Conservation (phyloP, 2,797 vertebrate species). For the Decapterus maruadsi region DNA sequence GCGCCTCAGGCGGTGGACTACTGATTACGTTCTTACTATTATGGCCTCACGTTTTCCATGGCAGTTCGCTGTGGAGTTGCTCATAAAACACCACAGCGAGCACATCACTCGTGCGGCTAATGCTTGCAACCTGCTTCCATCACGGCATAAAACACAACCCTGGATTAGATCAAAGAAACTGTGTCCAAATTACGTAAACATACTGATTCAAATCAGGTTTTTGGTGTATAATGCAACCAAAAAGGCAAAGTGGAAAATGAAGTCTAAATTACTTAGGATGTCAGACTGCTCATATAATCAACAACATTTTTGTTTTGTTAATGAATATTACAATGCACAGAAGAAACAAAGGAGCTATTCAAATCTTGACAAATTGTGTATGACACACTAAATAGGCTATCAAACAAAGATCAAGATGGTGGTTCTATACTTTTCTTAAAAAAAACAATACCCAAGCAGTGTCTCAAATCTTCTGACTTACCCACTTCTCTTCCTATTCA, state of each 20-base stretch:
- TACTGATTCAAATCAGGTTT: slow-evolving; percentile 35
- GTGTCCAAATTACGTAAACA: slow-evolving; percentile 38
- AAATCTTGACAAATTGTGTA: slow-evolving; percentile 9
- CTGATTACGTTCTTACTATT: slow-evolving; percentile 85
- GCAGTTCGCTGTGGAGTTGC: slow-evolving; percentile 59
- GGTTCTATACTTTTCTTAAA: not conserved
- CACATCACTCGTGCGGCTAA: slow-evolving; percentile 61
- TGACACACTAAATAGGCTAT: not conserved
- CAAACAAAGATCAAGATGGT: not conserved
- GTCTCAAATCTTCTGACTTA: not conserved
- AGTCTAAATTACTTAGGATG: slow-evolving; percentile 11
- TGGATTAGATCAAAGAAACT: slow-evolving; percentile 54
- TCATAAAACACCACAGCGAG: slow-evolving; percentile 77
- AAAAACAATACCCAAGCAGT: not conserved
- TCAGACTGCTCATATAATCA: not conserved
- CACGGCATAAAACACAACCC: slow-evolving; percentile 51
- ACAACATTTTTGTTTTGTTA: slow-evolving; percentile 1
- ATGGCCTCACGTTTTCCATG: slow-evolving; percentile 72
- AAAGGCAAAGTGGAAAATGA: slow-evolving; percentile 14
- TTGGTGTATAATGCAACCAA: not conserved
- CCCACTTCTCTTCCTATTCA: no score
- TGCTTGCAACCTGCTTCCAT: slow-evolving; percentile 64
- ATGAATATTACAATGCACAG: not conserved
- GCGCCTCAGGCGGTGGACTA: slow-evolving; percentile 73
- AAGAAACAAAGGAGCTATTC: not conserved